These are phyloP conservation scores for Cheilosia impressa DNA, from an alignment of 2,888 invertebrate species.

Conservation along the genomic window DNA sequence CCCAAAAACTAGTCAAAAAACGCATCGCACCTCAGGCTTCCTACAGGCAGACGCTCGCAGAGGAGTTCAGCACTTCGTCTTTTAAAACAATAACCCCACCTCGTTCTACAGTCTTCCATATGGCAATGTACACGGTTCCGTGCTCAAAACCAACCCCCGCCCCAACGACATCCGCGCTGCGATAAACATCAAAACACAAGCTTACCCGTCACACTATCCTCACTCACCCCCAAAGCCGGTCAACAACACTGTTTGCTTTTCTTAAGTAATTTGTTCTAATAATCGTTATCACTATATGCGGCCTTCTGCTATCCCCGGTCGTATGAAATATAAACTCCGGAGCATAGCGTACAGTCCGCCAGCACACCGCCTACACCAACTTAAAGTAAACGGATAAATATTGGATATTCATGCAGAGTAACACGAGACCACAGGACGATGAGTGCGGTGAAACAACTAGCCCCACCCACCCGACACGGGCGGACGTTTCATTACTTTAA, in stretches of 20 bases:
- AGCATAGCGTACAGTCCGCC: neutral
- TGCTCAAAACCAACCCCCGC: neutral
- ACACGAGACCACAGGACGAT: constrained; percentile 39
- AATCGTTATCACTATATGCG: constrained; percentile 33
- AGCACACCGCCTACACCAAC: constrained; percentile 18
- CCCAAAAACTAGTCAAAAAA: too few relatives aligned
- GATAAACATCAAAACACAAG: constrained; percentile 19
- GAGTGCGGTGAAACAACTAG: neutral
- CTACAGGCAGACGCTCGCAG: too few relatives aligned
- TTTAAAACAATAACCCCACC: too few relatives aligned
- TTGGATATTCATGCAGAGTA: constrained; percentile 61
- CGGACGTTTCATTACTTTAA: constrained; percentile 57
- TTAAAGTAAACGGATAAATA: constrained; percentile 51
- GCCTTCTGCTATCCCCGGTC: neutral
- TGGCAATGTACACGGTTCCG: too few relatives aligned
- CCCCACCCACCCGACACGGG: neutral
- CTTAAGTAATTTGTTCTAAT: constrained; percentile 50
- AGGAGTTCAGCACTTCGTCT: too few relatives aligned
- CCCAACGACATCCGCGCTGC: constrained; percentile 5
- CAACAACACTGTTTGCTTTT: constrained; percentile 28
- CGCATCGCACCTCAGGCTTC: too few relatives aligned
- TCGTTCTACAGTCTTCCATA: too few relatives aligned
- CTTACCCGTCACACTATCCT: neutral
- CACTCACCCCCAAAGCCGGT: neutral
- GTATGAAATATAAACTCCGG: constrained; percentile 24